Evolutionary conservation across 2,113 vertebrate species (phyloP).

Genomic region (Caloenas nicobarica): DNA sequence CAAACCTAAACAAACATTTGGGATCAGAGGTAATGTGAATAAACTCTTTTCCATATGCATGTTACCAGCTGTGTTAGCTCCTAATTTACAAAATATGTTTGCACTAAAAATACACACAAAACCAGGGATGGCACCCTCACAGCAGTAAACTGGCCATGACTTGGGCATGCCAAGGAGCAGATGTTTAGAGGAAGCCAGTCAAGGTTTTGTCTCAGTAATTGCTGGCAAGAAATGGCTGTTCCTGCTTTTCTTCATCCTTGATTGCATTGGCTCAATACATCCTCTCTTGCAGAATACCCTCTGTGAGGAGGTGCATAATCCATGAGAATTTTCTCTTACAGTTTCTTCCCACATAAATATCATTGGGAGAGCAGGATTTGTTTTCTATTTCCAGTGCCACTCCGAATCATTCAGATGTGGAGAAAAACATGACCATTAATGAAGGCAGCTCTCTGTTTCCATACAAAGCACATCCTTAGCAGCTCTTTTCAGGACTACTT

Average conservation of each 20-base stretch:
- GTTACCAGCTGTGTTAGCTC: background rate
- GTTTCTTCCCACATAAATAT: background rate
- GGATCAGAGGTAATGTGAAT: background rate
- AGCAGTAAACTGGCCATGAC: background rate
- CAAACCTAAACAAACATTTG: background rate
- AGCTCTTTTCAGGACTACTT: background rate
- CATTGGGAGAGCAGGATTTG: background rate
- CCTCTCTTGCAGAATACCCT: background rate
- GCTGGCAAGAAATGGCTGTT: conserved; percentile 3
- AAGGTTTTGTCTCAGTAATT: background rate
- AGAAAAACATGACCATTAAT: background rate
- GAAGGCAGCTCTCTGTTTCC: background rate
- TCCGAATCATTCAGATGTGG: background rate
- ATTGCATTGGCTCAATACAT: background rate
- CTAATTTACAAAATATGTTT: background rate
- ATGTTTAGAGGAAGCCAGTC: background rate
- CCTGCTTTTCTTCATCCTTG: background rate
- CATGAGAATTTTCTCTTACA: background rate
- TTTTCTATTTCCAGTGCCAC: background rate
- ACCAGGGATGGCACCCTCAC: background rate
- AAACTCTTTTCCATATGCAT: background rate
- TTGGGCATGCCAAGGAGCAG: background rate
- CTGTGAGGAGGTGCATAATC: background rate
- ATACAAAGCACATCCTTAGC: background rate
- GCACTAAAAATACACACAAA: background rate